phyloP scores from a whole-genome alignment of 1,140 invertebrate species.

The Drosophila pectinifera region DNA sequence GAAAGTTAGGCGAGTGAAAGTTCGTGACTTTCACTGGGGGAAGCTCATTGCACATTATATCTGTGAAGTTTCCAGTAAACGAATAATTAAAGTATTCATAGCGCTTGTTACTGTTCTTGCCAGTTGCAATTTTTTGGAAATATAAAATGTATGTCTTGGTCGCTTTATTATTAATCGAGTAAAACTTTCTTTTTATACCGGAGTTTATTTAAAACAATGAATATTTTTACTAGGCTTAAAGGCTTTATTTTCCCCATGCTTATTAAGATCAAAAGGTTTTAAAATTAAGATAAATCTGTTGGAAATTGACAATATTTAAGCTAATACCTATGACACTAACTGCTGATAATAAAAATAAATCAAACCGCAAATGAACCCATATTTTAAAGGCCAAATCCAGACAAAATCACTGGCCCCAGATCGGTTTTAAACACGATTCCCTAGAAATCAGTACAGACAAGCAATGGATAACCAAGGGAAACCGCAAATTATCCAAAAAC shows the following conservation, averaged over 20 bases:
- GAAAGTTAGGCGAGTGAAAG: conserved; percentile 34
- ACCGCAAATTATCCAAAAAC: conserved; percentile 41
- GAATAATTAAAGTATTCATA: not conserved
- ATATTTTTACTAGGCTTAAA: too few species aligned
- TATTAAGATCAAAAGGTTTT: too few species aligned
- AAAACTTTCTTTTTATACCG: too few species aligned
- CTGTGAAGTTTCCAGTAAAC: not conserved
- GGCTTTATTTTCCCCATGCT: too few species aligned
- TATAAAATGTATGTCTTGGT: too few species aligned
- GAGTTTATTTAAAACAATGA: not conserved
- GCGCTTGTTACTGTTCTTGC: not conserved
- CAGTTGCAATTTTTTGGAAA: not conserved
- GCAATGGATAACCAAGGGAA: not conserved
- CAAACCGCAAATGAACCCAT: not conserved
- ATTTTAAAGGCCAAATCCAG: not conserved
- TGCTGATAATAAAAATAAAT: too few species aligned
- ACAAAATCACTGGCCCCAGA: not conserved
- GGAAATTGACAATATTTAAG: too few species aligned
- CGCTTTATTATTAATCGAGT: too few species aligned
- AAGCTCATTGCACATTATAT: conserved; percentile 24
- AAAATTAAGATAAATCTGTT: too few species aligned
- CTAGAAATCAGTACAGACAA: not conserved
- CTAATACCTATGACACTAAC: too few species aligned
- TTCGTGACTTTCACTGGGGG: conserved; percentile 17
- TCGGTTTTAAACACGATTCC: not conserved